Evolutionary conservation across 1,140 invertebrate genomes (phyloP), one percentile per base, ranked within the genome.

Genomic region (Aethina tumida): DNA sequence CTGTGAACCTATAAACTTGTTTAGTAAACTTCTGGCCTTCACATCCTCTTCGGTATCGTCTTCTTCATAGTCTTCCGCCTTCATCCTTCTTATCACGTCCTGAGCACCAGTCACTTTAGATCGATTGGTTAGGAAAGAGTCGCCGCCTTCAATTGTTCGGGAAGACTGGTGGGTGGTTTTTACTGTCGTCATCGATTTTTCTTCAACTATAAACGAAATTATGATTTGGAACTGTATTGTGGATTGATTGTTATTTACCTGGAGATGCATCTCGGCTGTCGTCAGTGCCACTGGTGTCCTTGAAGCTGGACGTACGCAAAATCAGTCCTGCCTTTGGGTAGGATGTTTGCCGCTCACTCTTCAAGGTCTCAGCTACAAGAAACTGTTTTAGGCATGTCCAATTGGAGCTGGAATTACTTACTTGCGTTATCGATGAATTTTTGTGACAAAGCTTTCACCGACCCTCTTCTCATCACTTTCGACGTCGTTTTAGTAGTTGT

Each of bases 1-100:
- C 45, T 79, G 79, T 33, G 80, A 80, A 25, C 81, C 81, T 15
- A 85, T 66, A 61, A 84, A 84, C 64, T 83, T 84, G 65, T 85
- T 85, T 15, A 85, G 68, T 41, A 84, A 63, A 35, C 76, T 73
- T 24, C 77, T 68, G 7, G 80, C 80, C 56, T 81, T 75, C n/a
- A 67, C 58, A 59, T 83, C 79, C 54, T 79, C 77, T 25, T 45
- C 56, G 2, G 59, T 70, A 53, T 81, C 77, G 5, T 73, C 73
- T 20, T 70, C 71, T 28, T 40, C 27, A 17, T 39, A 30, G 2
- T 52, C 56, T 50, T 58, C 51, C 30, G 51, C 79, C 49, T 75
- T 73, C 81, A 85, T 85, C 41, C 81, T 65, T 7, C 70, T 70
- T 2, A 85, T 64, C 2, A 83, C 77, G 59, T 85, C 82, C 46